Evolutionary conservation across 2,888 invertebrate genomes (phyloP).

Genomic region (Andrena praecox): DNA sequence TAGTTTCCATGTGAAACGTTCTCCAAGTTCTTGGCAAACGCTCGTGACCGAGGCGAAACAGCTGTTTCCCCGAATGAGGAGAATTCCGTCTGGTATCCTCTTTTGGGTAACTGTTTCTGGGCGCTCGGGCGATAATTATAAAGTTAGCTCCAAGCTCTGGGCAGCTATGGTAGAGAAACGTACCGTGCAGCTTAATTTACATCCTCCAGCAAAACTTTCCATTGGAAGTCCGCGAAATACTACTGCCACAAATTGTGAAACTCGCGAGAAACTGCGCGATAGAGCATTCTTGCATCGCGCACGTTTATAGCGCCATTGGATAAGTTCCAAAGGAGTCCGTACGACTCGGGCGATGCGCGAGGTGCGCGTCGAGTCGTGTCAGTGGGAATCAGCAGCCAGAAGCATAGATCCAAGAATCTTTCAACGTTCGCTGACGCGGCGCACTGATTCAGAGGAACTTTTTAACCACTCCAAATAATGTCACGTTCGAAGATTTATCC

Average conservation of each 20-base stretch:
- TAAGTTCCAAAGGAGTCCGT: too few species aligned
- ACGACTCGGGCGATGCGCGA: too few species aligned
- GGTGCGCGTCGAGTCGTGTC: too few species aligned
- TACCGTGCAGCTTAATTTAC: not conserved
- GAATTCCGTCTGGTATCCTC: constrained; percentile 1
- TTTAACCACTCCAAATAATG: constrained; percentile 11
- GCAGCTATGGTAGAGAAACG: not conserved
- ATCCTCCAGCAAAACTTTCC: not conserved
- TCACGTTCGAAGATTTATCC: constrained; percentile 49
- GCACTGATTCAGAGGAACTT: constrained; percentile 2
- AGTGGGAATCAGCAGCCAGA: too few species aligned
- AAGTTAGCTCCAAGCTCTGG: not conserved
- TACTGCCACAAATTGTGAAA: too few species aligned
- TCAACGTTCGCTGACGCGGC: not conserved
- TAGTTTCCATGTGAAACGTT: constrained; percentile 59
- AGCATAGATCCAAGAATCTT: too few species aligned
- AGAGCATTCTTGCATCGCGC: too few species aligned
- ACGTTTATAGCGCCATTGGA: too few species aligned
- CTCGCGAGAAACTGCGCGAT: too few species aligned
- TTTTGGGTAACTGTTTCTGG: not conserved
- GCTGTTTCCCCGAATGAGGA: constrained; percentile 50
- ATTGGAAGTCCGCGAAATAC: not conserved
- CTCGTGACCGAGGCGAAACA: constrained; percentile 58
- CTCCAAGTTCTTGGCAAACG: constrained; percentile 64
- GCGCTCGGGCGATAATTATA: not conserved